Evolutionary conservation across 1,140 invertebrate species (phyloP).

Genomic region (Caenorhabditis brenneri): DNA sequence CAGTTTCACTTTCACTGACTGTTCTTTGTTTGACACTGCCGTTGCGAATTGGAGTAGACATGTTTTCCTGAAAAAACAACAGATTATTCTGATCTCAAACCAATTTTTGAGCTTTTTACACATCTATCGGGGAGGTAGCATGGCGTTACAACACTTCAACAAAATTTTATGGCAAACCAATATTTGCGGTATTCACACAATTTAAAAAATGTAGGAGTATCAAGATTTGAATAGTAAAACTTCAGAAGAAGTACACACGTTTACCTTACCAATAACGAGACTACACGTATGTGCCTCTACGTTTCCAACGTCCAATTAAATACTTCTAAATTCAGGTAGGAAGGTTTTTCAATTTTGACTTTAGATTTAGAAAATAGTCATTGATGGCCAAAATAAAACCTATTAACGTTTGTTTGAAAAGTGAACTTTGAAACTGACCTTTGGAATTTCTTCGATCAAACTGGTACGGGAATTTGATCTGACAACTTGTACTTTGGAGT

Average conservation of each 20-base stretch:
- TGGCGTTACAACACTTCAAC: constrained; percentile 32
- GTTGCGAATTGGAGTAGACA: background rate
- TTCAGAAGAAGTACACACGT: constrained; percentile 35
- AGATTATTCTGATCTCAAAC: background rate
- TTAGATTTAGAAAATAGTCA: background rate
- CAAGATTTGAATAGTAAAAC: background rate
- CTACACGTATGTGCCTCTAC: constrained; percentile 39
- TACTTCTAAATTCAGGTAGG: background rate
- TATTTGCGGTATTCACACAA: background rate
- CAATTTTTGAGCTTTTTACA: background rate
- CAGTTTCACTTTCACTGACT: background rate
- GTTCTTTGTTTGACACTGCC: background rate
- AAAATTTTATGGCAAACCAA: constrained; percentile 5
- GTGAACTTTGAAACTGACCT: background rate
- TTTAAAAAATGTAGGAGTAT: background rate
- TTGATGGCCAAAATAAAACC: background rate
- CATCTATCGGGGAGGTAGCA: constrained; percentile 12
- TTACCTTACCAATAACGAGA: background rate
- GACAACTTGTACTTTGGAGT: constrained; percentile 10
- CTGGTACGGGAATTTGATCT: background rate
- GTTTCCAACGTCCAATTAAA: constrained; percentile 20
- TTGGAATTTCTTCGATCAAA: constrained; percentile 33
- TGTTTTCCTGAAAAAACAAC: background rate
- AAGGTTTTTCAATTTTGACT: background rate
- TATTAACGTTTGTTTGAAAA: too few species aligned